Base-by-base conservation (phyloP, 2,797 vertebrate genomes). In the Mycteria americana region DNA sequence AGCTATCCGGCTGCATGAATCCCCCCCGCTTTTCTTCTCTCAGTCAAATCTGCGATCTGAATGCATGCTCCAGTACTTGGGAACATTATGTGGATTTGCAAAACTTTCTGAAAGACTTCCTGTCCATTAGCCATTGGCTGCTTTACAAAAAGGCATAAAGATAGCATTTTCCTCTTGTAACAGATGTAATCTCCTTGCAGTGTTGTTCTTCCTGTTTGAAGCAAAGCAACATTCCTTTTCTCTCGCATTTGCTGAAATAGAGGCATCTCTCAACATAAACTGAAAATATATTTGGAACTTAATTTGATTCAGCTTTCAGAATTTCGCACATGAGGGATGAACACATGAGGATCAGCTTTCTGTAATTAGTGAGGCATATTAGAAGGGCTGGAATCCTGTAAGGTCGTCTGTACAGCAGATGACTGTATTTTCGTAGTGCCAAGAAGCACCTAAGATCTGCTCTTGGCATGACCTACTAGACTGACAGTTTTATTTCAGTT, bases 121-220 rank as follows among this genome's bases (percentile, higher is more conserved):
- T 96, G 92, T 95, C 97, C 95, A 95, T 97, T 98, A 98, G 97
- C 90, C 90, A 87, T 81, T 27, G 73, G 95, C 96, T 88, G 96
- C 92, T 96, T 98, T 98, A 97, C 95, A 95, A 82, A 85, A 94
- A 97, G 91, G 79, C 91, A 96, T 89, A 97, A 96, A 97, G 94
- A 95, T 82, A 97, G 97, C 68, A 33, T 91, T 95, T 97, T 90
- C 75, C 41, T 85, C 93, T 92, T 89, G 87, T 74, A 91, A 86
- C 88, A 63, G 88, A 97, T 94, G 97, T 88, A 92, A 89, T 91
- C 84, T 97, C 92, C 45, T 87, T 79, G 70, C 50, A 74, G 51
- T 60, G 96, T 82, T 95, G 95, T 93, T 97, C 11, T 0, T 89
- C 69, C 59, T 50, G 65, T 79, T 93, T 85, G 50, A 95, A 96